These are phyloP conservation scores for Paralinhomoeus sp. DNA, from an alignment of 2,888 invertebrate genomes.

Conservation along the genomic window DNA sequence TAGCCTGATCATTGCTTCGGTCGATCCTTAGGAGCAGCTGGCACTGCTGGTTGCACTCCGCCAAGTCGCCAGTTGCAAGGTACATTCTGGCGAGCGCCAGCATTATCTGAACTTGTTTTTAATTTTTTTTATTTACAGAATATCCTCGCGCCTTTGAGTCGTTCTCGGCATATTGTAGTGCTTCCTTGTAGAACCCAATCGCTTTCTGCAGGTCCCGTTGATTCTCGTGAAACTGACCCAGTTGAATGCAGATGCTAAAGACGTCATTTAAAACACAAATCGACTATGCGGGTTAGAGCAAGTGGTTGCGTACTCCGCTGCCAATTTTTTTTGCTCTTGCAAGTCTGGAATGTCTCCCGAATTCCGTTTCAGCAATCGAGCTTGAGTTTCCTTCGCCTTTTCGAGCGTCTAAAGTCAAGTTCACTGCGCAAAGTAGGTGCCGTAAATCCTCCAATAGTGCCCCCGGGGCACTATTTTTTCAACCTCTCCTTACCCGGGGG, in stretches of 20 bases:
- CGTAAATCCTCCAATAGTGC: too few species aligned
- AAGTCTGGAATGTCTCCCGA: conserved; percentile 11
- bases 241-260: conserved; percentile 41
- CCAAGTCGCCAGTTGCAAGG: conserved; percentile 43
- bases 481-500: too few species aligned
- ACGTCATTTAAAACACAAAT: neutral
- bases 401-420: conserved; percentile 40
- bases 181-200: conserved; percentile 58
- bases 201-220: conserved; percentile 50
- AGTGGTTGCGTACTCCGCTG: conserved; percentile 25
- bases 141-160: conserved; percentile 42
- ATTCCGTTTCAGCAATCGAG: neutral
- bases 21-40: conserved; percentile 55
- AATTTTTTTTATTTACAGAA: neutral
- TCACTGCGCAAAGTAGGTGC: too few species aligned
- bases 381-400: conserved; percentile 40
- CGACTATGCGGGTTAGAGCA: too few species aligned
- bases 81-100: conserved; percentile 29
- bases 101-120: conserved; percentile 19
- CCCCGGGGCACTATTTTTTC: too few species aligned
- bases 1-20: conserved; percentile 69
- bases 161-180: conserved; percentile 50
- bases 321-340: conserved; percentile 31
- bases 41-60: conserved; percentile 66
- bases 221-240: conserved; percentile 45